A percentile compares a stretch with the other conserved stretches of the same genome.
phyloP scores from a whole-genome alignment of 2,113 vertebrate species.

The Gallinago jamesoni region DNA sequence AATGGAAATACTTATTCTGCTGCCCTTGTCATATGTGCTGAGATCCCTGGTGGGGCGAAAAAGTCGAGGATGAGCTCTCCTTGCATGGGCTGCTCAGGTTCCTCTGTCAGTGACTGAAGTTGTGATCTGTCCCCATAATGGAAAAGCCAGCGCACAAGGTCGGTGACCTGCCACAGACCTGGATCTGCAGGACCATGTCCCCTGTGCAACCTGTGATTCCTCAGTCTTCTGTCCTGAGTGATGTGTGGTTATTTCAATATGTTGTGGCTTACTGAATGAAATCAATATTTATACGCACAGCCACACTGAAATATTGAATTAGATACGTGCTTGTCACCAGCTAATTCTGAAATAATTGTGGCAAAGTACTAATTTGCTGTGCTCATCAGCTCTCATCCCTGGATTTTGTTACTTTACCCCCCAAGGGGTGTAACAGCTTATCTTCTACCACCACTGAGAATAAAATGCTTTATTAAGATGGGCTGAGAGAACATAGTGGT shows the following conservation, averaged over 20 bases:
- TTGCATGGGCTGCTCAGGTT: not conserved
- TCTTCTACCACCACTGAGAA: not conserved
- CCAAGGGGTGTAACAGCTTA: not conserved
- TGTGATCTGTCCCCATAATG: fast-evolving
- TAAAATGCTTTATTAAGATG: not conserved
- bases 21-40: not conserved
- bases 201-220: not conserved
- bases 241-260: not conserved
- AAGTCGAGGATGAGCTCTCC: not conserved
- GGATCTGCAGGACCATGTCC: not conserved
- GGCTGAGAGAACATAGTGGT: not conserved
- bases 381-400: not conserved
- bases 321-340: not conserved
- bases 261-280: not conserved
- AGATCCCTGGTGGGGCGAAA: not conserved
- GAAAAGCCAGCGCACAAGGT: not conserved
- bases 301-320: not conserved
- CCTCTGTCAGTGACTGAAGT: not conserved
- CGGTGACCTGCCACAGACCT: not conserved
- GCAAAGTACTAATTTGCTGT: not conserved
- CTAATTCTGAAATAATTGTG: not conserved
- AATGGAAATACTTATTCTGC: not conserved
- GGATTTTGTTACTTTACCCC: not conserved
- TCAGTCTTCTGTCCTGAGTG: not conserved
- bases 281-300: not conserved